Evolutionary conservation across 1,140 invertebrate genomes (phyloP).

Genomic region (Linepithema humile): DNA sequence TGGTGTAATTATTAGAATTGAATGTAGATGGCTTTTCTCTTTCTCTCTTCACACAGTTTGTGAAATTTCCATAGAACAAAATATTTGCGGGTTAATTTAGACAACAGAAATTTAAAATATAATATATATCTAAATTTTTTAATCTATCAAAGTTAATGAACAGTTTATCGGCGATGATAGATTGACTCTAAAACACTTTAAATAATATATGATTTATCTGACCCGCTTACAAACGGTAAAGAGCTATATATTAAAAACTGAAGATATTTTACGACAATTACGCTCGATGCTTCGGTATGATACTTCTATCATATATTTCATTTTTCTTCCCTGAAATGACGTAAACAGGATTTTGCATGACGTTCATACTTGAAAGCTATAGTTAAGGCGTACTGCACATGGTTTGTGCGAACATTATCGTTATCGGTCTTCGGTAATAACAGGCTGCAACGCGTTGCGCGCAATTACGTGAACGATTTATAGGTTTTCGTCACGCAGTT

Average conservation of each 20-base stretch:
- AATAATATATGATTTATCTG: neutral
- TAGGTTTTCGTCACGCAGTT: slow-evolving; percentile 69
- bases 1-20: too few relatives aligned
- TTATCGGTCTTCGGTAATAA: slow-evolving; percentile 73
- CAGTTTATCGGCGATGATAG: neutral
- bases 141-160: neutral
- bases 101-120: neutral
- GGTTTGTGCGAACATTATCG: slow-evolving; percentile 74
- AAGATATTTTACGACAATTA: neutral
- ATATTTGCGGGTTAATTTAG: neutral
- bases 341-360: slow-evolving; percentile 27
- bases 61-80: neutral
- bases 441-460: slow-evolving; percentile 52
- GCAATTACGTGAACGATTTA: slow-evolving; percentile 67
- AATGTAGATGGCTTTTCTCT: too few relatives aligned
- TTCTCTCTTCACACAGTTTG: neutral
- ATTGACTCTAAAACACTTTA: neutral
- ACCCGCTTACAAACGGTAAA: neutral
- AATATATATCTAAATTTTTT: neutral
- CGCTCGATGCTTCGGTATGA: neutral
- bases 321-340: neutral
- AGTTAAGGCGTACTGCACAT: slow-evolving; percentile 18
- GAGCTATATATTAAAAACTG: neutral
- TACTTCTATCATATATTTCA: slow-evolving; percentile 15
- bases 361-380: slow-evolving; percentile 9